Evolutionary conservation across 2,113 vertebrate species (phyloP).

Genomic region (Suricata suricatta): DNA sequence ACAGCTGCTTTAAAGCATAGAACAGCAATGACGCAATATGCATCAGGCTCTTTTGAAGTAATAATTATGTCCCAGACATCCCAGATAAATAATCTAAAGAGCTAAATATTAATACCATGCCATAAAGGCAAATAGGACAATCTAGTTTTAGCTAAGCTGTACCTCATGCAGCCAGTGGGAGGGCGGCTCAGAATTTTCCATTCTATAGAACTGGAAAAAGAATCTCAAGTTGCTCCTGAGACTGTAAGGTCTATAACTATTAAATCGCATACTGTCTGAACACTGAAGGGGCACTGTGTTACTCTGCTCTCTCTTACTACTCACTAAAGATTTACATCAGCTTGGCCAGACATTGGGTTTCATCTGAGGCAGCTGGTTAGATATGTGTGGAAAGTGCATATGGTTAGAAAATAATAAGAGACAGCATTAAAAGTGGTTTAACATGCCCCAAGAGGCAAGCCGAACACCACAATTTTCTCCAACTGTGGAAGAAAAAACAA

Average conservation of each 20-base stretch:
- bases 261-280: background rate
- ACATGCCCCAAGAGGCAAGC: constrained; percentile 67
- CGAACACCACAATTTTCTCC: constrained; percentile 68
- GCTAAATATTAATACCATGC: background rate
- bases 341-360: constrained; percentile 59
- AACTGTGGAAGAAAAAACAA: constrained; percentile 69
- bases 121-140: background rate
- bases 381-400: constrained; percentile 51
- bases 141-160: background rate
- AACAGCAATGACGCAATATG: background rate
- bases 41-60: background rate
- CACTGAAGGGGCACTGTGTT: background rate
- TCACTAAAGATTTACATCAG: constrained; percentile 63
- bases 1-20: background rate
- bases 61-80: background rate
- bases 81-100: background rate
- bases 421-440: constrained; percentile 69
- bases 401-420: constrained; percentile 74
- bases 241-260: background rate
- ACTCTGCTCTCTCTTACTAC: constrained; percentile 6
- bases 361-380: constrained; percentile 60
- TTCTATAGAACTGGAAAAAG: constrained; percentile 2
- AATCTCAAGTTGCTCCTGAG: background rate
- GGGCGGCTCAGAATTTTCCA: constrained; percentile 16
- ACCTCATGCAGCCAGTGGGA: background rate